Percentiles rank a stretch among this genome's conserved stretches.
Evolutionary conservation across 2,888 invertebrate species (phyloP).

Genomic region (Leptura quadrifasciata): DNA sequence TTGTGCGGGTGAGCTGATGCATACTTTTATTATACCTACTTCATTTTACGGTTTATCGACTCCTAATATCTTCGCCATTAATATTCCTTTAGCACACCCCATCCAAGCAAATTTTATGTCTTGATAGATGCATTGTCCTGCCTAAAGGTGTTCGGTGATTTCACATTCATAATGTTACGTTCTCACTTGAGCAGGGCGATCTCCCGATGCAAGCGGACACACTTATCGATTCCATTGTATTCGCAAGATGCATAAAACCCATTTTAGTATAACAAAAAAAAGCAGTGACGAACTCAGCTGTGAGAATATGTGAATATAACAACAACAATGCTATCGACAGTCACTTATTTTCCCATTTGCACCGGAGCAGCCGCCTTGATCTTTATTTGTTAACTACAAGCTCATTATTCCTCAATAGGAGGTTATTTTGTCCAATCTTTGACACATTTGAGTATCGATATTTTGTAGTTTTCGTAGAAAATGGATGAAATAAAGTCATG

Average conservation of each 20-base stretch:
- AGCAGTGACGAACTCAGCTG: constrained; percentile 62
- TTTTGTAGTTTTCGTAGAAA: constrained; percentile 63
- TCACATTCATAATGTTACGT: constrained; percentile 23
- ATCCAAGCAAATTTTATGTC: constrained; percentile 37
- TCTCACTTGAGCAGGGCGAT: constrained; percentile 25
- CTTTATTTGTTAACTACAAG: constrained; percentile 63
- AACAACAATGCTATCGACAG: constrained; percentile 60
- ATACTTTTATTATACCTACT: constrained; percentile 28
- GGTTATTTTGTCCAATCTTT: constrained; percentile 59
- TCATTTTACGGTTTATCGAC: constrained; percentile 32
- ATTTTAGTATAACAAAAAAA: constrained; percentile 59
- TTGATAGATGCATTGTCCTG: constrained; percentile 34
- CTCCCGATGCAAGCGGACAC: constrained; percentile 59
- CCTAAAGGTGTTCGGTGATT: constrained; percentile 29
- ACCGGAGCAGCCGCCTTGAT: constrained; percentile 64
- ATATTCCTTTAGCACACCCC: constrained; percentile 24
- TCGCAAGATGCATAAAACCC: constrained; percentile 63
- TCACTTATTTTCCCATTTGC: constrained; percentile 69
- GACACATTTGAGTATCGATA: constrained; percentile 53
- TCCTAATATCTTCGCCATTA: constrained; percentile 30
- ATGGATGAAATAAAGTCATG: constrained; percentile 64
- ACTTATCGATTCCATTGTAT: constrained; percentile 62
- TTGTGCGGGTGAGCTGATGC: constrained; percentile 20
- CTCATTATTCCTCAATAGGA: constrained; percentile 67
- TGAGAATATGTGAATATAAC: constrained; percentile 52